Percentiles rank a stretch among this genome's conserved stretches.
phyloP scores from a whole-genome alignment of 2,113 vertebrate genomes.

The Pagrus major region DNA sequence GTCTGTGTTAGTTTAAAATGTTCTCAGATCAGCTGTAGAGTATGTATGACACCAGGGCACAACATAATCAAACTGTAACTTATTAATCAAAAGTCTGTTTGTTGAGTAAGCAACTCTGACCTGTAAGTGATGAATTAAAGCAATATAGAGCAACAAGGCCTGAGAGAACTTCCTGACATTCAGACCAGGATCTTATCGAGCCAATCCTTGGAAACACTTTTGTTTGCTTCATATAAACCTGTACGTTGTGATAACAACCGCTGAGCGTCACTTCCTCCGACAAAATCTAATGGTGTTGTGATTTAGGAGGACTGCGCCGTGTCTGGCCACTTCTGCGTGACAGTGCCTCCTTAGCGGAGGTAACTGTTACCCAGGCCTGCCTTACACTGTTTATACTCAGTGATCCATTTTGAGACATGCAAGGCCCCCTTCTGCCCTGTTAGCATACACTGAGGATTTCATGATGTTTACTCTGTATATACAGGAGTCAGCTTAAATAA shows the following conservation, averaged over 20 bases:
- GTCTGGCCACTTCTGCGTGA: conserved; percentile 82
- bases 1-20: conserved; percentile 37
- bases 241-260: conserved; percentile 40
- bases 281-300: conserved; percentile 65
- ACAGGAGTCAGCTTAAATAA: conserved; percentile 85
- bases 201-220: conserved; percentile 20
- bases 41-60: conserved; percentile 6
- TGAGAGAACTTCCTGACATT: conserved; percentile 17
- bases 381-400: conserved; percentile 83
- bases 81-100: conserved; percentile 19
- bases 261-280: conserved; percentile 56
- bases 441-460: conserved; percentile 81
- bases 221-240: conserved; percentile 54
- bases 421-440: conserved; percentile 70
- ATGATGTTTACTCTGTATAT: conserved; percentile 83
- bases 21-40: conserved; percentile 8
- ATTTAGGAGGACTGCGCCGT: conserved; percentile 58
- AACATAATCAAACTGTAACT: not conserved
- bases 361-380: conserved; percentile 80
- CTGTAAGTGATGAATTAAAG: not conserved
- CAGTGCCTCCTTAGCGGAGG: conserved; percentile 77
- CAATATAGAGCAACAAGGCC: conserved; percentile 2
- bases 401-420: conserved; percentile 81
- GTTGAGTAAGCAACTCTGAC: not conserved
- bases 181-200: conserved; percentile 37